Evolutionary conservation across 2,888 invertebrate genomes (phyloP), one percentile per base, ranked within the genome.

Genomic region (Colletes collaris): DNA sequence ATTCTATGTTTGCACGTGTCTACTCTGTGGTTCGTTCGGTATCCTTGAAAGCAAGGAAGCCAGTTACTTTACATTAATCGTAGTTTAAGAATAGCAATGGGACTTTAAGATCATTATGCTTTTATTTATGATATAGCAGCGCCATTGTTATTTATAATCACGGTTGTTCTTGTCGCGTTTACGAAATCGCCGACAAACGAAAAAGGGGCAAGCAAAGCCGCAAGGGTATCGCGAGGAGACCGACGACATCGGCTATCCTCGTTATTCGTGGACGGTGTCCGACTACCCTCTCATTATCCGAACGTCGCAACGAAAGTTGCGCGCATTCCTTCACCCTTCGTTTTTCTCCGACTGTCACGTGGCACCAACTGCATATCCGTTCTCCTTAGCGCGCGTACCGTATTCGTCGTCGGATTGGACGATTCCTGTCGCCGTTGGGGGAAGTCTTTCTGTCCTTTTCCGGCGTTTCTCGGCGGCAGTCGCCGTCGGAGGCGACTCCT

Each of bases 281-380:
- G 46, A 72, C 13, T 53, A 52, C 58, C 44, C 46, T 40, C 37
- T 5, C n/a, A 60, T 73, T 68, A 53, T 10, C 27, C n/a, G 11
- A 44, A 37, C 63, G 19, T 11, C 13, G 49, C 53, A 74, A 63
- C 44, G 62, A 66, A 49, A 64, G 53, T 62, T 40, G 27, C 50
- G 19, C 16, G 44, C 52, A 37, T 56, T 55, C 19, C 59, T 16
- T 11, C 46, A 37, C 11, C 46, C 56, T 16, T 46, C 66, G 13
- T 35, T 53, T 52, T 70, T 56, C 69, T 19, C 46, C 16, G n/a
- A 27, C 2, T 40, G 65, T 77, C 77, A 63, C 76, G 73, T 69
- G 58, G 58, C 72, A 16, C 10, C 16, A 5, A 68, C 63, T 56
- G 64, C 58, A 19, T 66, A 66, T 72, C 68, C 65, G 55, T 55